Base-by-base conservation (phyloP, 53 echinoderm and acorn worm genomes). In the Crossaster papposus region DNA sequence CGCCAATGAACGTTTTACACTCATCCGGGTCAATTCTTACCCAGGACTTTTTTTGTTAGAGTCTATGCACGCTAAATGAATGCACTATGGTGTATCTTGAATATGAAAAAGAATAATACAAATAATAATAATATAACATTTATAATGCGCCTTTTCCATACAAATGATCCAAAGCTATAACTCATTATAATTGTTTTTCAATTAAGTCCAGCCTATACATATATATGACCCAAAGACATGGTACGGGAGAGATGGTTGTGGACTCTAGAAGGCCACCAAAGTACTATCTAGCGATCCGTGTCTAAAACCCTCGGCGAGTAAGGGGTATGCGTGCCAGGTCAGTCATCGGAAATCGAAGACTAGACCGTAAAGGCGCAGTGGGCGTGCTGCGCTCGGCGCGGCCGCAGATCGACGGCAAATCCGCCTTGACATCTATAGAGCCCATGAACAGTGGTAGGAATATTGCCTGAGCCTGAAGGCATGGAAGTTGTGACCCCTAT, bases 281-380 rank as follows among this genome's bases (percentile, higher is more conserved):
- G 84, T 84, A 84, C 84, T 72, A 38, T 52, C 62, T 22, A 62
- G 76, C 87, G 87, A 87, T 87, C 87, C 87, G 77, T 87, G 77
- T 26, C 18, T 77, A 58, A 87, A 30, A 13, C 52, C 76, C 30
- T 30, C 44, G 44, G 7, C 76, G 26, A 28, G 36, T 58, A 44
- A n/a, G 44, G 44, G 6, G 6, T 76, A 30, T 77, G 87, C 87
- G 36, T 72, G 87, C 77, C 12, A 76, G 87, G 22, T n/a, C 52
- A 18, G 22, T 10, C 87, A 74, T 36, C 37, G 64, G 77, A 87
- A 87, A 87, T 87, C 87, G 87, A 87, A 87, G 0, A 37, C 32
- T 30, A 50, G 34, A 36, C 51, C 72, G 53, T 83, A 26, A 70
- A 72, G 52, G 53, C 53, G 11, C 54, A 73, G 22, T 53, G 73